Percentiles rank a stretch among this genome's conserved stretches.
These are phyloP conservation scores for Anguilla pacifica DNA, from an alignment of 2,797 vertebrate genomes.

Conservation along the genomic window DNA sequence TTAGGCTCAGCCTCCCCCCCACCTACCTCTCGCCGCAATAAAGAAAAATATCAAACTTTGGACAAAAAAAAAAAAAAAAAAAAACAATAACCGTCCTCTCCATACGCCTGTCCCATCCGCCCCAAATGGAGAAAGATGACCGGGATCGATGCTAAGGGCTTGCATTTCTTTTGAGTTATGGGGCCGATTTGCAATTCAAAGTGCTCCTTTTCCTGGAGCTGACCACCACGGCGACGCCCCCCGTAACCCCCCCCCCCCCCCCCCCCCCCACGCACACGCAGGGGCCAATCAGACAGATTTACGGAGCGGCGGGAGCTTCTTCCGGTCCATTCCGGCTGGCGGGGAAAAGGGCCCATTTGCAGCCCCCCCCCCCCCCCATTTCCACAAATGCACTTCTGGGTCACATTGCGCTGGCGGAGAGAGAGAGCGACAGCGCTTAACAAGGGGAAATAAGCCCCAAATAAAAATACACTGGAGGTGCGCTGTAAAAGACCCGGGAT, in stretches of 20 bases:
- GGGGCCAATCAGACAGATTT: constrained; percentile 81
- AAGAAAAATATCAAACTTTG: constrained; percentile 69
- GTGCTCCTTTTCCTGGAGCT: constrained; percentile 84
- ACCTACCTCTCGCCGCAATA: constrained; percentile 31
- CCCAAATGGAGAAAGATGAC: constrained; percentile 86
- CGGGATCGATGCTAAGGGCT: constrained; percentile 81
- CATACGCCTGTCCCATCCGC: constrained; percentile 59
- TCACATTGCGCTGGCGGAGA: constrained; percentile 69
- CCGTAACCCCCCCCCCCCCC: constrained; percentile 37
- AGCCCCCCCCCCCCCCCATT: constrained; percentile 65
- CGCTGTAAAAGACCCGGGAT: constrained; percentile 66
- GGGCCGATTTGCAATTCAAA: constrained; percentile 94
- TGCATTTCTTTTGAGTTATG: constrained; percentile 96
- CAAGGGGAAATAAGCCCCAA: constrained; percentile 65
- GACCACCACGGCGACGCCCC: constrained; percentile 78
- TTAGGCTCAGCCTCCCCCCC: constrained; percentile 11
- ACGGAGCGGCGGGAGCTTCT: constrained; percentile 71
- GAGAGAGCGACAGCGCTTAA: constrained; percentile 71
- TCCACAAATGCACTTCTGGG: constrained; percentile 75
- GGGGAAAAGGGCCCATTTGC: constrained; percentile 63
- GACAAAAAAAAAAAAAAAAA: constrained; percentile 24
- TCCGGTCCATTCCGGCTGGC: constrained; percentile 65
- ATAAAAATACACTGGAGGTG: constrained; percentile 64
- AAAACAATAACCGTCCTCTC: constrained; percentile 65
- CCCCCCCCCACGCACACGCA: constrained; percentile 65